Evolutionary conservation across 2,888 invertebrate species (phyloP).

Genomic region (Trachelus iudaicus): DNA sequence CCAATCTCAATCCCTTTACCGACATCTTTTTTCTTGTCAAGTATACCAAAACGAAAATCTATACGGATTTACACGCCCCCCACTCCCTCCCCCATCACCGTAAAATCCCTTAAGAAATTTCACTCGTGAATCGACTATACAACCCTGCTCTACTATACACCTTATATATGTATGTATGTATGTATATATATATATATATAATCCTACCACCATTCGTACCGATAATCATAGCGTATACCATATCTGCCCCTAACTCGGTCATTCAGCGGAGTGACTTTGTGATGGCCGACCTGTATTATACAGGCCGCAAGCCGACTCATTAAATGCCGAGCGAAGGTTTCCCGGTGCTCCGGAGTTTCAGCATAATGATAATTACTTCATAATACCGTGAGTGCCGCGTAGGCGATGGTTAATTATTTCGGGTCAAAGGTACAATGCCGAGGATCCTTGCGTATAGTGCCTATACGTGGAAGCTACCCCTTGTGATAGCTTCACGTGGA

Average conservation of each 20-base stretch:
- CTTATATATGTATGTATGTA: no score
- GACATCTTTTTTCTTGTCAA: not conserved
- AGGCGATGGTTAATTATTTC: not conserved
- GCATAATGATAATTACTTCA: not conserved
- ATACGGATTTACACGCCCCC: no score
- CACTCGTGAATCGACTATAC: no score
- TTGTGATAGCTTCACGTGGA: not conserved
- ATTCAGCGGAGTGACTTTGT: not conserved
- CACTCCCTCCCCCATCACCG: no score
- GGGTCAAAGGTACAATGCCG: not conserved
- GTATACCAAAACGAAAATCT: no score
- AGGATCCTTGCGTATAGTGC: not conserved
- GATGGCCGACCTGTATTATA: not conserved
- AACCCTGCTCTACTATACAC: no score
- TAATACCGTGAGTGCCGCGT: not conserved
- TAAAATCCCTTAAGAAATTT: no score
- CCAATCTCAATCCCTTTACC: not conserved
- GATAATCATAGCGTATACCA: not conserved
- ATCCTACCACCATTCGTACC: no score
- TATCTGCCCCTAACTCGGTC: not conserved
- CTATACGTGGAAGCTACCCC: not conserved
- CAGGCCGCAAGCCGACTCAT: not conserved
- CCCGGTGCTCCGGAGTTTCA: not conserved
- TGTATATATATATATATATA: no score
- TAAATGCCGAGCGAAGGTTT: not conserved